Percentiles rank a stretch among this genome's conserved stretches.
Conservation (phyloP, 2,888 invertebrate species). For the Punctoribates punctum region DNA sequence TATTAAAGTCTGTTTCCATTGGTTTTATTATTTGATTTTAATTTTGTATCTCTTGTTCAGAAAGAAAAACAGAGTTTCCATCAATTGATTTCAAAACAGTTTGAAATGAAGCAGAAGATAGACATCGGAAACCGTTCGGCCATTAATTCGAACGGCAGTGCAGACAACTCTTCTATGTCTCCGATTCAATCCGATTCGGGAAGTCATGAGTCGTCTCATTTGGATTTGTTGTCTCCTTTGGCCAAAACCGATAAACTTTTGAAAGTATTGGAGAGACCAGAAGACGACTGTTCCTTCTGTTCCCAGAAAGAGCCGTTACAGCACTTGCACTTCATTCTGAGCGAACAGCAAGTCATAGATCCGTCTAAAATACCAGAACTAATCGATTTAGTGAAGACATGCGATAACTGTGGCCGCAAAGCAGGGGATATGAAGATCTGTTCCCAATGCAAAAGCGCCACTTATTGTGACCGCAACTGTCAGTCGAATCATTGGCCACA, state of each 20-base stretch:
- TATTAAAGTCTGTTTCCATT: not conserved
- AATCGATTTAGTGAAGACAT: not conserved
- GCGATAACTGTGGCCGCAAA: not conserved
- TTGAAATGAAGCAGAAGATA: conserved; percentile 3
- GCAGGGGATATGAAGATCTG: not conserved
- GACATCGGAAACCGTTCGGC: not conserved
- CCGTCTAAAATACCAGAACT: not conserved
- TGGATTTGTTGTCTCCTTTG: not conserved
- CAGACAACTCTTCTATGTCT: not conserved
- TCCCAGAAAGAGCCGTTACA: not conserved
- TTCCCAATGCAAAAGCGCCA: conserved; percentile 1
- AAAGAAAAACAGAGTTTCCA: not conserved
- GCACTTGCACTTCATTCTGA: conserved; percentile 31
- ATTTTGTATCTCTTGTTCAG: not conserved
- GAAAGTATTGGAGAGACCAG: not conserved
- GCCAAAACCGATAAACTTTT: conserved; percentile 4
- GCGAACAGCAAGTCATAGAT: not conserved
- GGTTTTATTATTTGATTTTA: not conserved
- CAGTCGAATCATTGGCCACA: not conserved
- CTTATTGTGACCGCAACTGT: conserved; percentile 10
- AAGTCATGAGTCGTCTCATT: not conserved
- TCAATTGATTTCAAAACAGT: not conserved
- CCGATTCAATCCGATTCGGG: not conserved
- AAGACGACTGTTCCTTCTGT: conserved; percentile 8
- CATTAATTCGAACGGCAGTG: not conserved